A percentile compares a stretch with the other conserved stretches of the same genome.
Conservation (phyloP, 2,797 vertebrate genomes). For the Smutsia temminckii region DNA sequence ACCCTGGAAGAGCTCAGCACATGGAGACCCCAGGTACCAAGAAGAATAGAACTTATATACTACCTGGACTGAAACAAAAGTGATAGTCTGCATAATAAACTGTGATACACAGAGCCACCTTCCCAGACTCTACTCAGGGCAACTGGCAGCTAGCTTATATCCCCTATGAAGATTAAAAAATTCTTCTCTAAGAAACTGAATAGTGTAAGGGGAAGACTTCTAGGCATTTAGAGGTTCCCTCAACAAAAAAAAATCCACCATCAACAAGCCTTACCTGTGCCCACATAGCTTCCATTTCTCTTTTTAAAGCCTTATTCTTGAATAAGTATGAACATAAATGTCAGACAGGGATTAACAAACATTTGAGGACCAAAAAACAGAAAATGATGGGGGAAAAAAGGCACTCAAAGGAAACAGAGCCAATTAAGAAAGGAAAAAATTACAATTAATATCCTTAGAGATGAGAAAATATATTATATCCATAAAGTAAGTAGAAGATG, state of each 20-base stretch:
- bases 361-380: not conserved
- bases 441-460: not conserved
- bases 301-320: not conserved
- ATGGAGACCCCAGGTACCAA: not conserved
- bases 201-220: not conserved
- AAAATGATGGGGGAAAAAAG: not conserved
- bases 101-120: not conserved
- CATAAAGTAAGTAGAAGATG: not conserved
- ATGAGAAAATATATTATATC: not conserved
- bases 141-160: not conserved
- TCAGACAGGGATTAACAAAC: not conserved
- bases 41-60: not conserved
- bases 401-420: not conserved
- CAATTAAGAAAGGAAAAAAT: not conserved
- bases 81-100: not conserved
- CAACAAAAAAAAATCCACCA: constrained; percentile 1
- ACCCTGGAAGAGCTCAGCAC: not conserved
- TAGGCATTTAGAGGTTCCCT: not conserved
- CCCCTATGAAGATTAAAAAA: not conserved
- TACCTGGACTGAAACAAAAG: not conserved
- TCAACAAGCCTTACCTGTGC: not conserved
- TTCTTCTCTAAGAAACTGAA: not conserved
- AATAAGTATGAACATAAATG: not conserved
- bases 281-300: not conserved
- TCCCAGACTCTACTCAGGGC: not conserved